Evolutionary conservation across 1,140 invertebrate species (phyloP), one percentile per base, ranked within the genome.

Genomic region (Microplitis mediator): DNA sequence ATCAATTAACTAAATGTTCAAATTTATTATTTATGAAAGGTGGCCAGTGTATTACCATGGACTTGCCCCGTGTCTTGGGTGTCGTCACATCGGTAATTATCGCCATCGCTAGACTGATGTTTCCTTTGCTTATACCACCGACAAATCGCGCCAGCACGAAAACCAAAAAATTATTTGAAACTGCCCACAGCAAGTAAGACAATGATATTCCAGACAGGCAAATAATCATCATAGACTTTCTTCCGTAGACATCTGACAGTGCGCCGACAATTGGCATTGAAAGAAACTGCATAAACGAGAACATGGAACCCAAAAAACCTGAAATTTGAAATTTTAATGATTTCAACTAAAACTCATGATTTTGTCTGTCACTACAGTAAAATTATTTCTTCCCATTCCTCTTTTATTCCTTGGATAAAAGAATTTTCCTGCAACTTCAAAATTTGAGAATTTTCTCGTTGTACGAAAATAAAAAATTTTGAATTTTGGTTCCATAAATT

Each of bases 261-360:
- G 95, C 95, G 51, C 98, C 98, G 67, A 98, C 91, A 70, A 99
- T 91, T 0, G 98, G 98, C 16, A 97, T 97, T 14, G 95, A 93
- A 58, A 99, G 78, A 88, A 98, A 99, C 88, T 99, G 98, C 36
- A 99, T 87, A 84, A 98, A 95, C 68, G 97, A 98, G 83, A 98
- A 99, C 90, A 99, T 90, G 1, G 98, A 99, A 0, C 98, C 98
- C 5, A 99, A 88, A 73, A 98, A 91, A 31, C 97, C 91, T 93
- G 76, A 54, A 88, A 71, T 13, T 3, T 13, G 67, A 50, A 31
- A 76, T 9, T 9, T 14, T 39, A 9, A 39, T 6, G 16, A 11
- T 39, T 32, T 60, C 61, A n/a, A 23, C 23, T 23, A 1, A 23
- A 23, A 23, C 23, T 23, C 23, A 23, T 23, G 0, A 23, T 23